Evolutionary conservation across 2,888 invertebrate genomes (phyloP).

Genomic region (Philopedon plagiatum): DNA sequence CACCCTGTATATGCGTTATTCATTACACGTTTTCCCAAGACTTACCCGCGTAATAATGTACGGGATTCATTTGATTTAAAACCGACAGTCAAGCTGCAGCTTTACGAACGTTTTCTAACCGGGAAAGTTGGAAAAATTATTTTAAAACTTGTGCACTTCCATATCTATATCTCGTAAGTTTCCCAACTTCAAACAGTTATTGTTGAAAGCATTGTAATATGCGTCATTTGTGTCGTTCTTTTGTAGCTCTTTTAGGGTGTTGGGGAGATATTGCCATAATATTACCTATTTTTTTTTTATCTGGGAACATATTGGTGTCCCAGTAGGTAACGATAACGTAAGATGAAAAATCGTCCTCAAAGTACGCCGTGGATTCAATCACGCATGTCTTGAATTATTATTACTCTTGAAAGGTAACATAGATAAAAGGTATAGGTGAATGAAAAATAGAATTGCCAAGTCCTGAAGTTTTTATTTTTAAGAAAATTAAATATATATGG

Average conservation of each 20-base stretch:
- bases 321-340: too few species aligned
- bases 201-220: constrained; percentile 37
- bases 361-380: too few species aligned
- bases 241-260: constrained; percentile 9
- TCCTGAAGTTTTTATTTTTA: too few species aligned
- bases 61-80: constrained; percentile 25
- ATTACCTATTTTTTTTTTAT: neutral
- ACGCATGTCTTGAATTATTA: too few species aligned
- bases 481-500: too few species aligned
- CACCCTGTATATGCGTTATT: too few species aligned
- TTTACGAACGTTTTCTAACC: constrained; percentile 22
- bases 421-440: too few species aligned
- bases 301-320: too few species aligned
- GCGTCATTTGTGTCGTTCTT: constrained; percentile 30
- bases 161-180: constrained; percentile 38
- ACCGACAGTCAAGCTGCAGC: constrained; percentile 20
- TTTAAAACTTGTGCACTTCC: constrained; percentile 39
- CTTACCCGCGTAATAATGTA: constrained; percentile 1
- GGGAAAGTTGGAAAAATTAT: constrained; percentile 34
- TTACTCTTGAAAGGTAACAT: too few species aligned
- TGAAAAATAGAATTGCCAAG: too few species aligned
- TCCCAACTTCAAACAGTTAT: constrained; percentile 39
- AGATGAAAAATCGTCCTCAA: too few species aligned
- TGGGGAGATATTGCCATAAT: neutral
- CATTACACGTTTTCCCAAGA: neutral